Evolutionary conservation across 1,140 invertebrate genomes (phyloP), one percentile per base, ranked within the genome.

Genomic region (Ips typographus): DNA sequence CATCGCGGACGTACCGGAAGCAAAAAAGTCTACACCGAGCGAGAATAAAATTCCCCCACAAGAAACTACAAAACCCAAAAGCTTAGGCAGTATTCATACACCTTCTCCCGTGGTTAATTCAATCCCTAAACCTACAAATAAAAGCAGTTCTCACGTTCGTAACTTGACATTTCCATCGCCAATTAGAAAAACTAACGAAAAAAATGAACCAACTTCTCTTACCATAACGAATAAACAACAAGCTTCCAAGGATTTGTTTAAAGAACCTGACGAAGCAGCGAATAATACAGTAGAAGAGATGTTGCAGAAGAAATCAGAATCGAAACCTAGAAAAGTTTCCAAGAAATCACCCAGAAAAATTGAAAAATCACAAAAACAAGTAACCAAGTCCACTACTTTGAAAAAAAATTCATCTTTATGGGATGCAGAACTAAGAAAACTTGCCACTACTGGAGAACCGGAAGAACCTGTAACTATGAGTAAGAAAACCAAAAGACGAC

Each of bases 121-220:
- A 22, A 8, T 51, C 5, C 36, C 40, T 44, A 73, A 55, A 53
- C 47, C 59, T 6, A 73, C 72, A 47, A 70, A 71, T 41, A 71
- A 70, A 67, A 73, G 72, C 67, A 55, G 63, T 5, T 73, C 73
- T 1, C 75, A 77, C 44, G 73, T 77, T 2, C 57, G 75, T 22
- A 75, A 73, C 42, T 68, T 77, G 37, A 69, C 74, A 52, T 77
- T 77, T 72, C 74, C 74, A 3, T 73, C 72, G 2, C 75, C 75
- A 5, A 41, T 70, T n/a, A 69, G 70, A 68, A 70, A 56, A 44
- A 41, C 68, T 22, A 63, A 43, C 44, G 42, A 53, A 40, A 60
- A 63, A 39, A 4, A 37, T 43, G 61, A 57, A 0, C 3, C 22
- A 4, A 51, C 2, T 4, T 68, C 59, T 1, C 61, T 61, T 3